A percentile compares a stretch with the other conserved stretches of the same genome.
Conservation (phyloP, 2,113 vertebrate species). For the Prionailurus viverrinus region DNA sequence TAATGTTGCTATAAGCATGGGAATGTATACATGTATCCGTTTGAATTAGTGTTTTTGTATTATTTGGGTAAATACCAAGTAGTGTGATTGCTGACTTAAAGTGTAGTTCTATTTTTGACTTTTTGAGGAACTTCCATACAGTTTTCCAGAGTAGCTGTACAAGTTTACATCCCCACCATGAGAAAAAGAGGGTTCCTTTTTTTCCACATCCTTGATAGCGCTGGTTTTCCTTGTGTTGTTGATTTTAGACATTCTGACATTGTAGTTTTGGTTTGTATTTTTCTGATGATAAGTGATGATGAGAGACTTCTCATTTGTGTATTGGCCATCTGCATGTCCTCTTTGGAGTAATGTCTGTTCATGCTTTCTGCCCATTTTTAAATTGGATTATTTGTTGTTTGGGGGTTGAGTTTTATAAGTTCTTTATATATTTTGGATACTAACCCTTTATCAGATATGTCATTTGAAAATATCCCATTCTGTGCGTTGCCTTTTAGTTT, state of each 20-base stretch:
- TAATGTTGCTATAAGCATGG: no score
- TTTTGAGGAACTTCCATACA: not conserved
- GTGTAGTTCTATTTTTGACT: not conserved
- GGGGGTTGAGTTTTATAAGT: not conserved
- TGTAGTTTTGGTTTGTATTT: not conserved
- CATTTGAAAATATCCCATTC: not conserved
- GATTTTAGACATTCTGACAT: not conserved
- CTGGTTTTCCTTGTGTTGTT: not conserved
- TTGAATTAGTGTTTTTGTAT: no score
- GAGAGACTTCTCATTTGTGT: not conserved
- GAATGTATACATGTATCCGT: no score
- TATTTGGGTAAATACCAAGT: no score
- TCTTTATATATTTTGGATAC: not conserved
- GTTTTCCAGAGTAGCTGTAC: not conserved
- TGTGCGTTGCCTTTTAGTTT: not conserved
- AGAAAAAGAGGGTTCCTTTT: not conserved
- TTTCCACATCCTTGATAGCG: no score
- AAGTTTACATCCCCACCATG: not conserved
- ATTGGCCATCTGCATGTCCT: not conserved
- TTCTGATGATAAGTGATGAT: not conserved
- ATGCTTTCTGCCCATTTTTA: not conserved
- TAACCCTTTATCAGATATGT: not conserved
- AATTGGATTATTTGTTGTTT: not conserved
- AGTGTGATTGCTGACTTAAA: no score
- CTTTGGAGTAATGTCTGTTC: not conserved